Evolutionary conservation across 2,797 vertebrate genomes (phyloP), one percentile per base, ranked within the genome.

Genomic region (Neomorphus geoffroyi): DNA sequence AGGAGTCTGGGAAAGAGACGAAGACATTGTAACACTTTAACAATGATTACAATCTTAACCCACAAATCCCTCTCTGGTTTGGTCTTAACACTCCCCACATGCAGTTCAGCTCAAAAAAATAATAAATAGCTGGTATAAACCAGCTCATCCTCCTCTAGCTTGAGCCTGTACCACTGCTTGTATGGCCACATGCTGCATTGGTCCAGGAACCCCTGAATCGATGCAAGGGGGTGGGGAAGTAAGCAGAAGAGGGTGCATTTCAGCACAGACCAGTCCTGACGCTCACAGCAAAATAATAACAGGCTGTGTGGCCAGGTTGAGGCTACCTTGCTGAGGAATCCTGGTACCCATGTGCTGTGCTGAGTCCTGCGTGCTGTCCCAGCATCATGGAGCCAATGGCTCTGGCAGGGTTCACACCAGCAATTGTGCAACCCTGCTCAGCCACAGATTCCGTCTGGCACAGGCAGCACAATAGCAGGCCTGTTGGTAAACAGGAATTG

Each of bases 321-420:
- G 48, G 35, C 46, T 69, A 71, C 67, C 77, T 64, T 10, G 2
- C 50, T 5, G 1, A 39, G 50, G 28, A 26, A 2, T 41, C 1
- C 8, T 0, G 0, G 28, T 37, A 39, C 24, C 37, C 65, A 37
- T 0, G 13, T 2, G 5, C 60, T 2, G 0, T 0, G 2, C 56
- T 4, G 28, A 74, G 77, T 22, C 35, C 57, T 61, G 66, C 51
- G 67, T 13, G 21, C 56, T 65, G n/a, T n/a, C 50, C 80, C 66
- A 66, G 50, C 32, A 26, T 53, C 33, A 5, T 0, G 1, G 54
- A 80, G 71, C 61, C 65, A 35, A 56, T 37, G 72, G 43, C 53
- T 78, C 71, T 69, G 62, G 81, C 78, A 87, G 27, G 46, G 62
- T 72, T 46, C 50, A 24, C 28, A 2, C 41, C 3, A 7, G 65